These are phyloP conservation scores for Hypolimnas misippus DNA, from an alignment of 2,888 invertebrate species.

Conservation along the genomic window DNA sequence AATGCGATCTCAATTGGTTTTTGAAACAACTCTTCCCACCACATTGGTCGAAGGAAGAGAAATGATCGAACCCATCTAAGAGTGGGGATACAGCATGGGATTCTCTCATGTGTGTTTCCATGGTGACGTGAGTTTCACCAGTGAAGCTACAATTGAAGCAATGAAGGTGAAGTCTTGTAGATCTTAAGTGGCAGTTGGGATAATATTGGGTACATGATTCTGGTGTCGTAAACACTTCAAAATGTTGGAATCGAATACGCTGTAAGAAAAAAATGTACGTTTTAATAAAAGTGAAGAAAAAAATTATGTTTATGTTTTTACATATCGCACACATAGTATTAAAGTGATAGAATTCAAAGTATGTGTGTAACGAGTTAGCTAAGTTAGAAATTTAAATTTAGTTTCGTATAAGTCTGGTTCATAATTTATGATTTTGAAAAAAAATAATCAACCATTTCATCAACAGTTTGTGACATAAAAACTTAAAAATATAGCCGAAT, in stretches of 20 bases:
- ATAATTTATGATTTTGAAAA: too few relatives aligned
- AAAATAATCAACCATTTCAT: too few relatives aligned
- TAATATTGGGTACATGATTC: conserved; percentile 88
- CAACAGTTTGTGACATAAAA: background rate
- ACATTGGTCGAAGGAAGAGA: conserved; percentile 81
- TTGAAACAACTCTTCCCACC: conserved; percentile 80
- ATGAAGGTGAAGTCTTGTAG: conserved; percentile 91
- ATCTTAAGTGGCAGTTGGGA: conserved; percentile 87
- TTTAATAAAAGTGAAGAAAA: too few relatives aligned
- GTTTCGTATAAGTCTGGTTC: background rate
- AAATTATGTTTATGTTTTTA: too few relatives aligned
- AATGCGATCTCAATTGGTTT: conserved; percentile 75
- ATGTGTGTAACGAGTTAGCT: too few relatives aligned
- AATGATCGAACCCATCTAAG: conserved; percentile 93
- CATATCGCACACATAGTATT: too few relatives aligned
- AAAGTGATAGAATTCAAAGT: too few relatives aligned
- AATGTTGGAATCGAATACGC: conserved; percentile 85
- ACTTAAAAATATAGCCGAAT: too few relatives aligned
- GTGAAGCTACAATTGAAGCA: conserved; percentile 95
- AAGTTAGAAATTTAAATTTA: conserved; percentile 8
- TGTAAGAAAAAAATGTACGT: conserved; percentile 47
- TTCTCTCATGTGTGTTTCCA: conserved; percentile 93
- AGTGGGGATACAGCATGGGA: conserved; percentile 93
- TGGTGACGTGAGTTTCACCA: conserved; percentile 90
- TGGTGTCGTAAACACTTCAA: conserved; percentile 84